phyloP scores from a whole-genome alignment of 2,113 vertebrate species.

The Caretta caretta region DNA sequence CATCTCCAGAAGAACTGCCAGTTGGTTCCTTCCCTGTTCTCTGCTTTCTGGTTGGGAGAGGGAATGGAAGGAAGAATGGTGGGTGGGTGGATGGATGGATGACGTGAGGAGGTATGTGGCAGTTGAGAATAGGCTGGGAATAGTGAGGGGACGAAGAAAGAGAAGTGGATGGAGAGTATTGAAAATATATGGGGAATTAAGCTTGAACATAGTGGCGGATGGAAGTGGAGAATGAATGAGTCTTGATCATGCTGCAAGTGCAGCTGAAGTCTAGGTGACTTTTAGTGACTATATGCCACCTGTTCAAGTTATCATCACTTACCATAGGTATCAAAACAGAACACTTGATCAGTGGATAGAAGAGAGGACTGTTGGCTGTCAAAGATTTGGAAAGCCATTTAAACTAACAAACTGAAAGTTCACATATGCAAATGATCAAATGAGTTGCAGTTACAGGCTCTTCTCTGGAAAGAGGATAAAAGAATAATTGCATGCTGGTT shows the following conservation, averaged over 20 bases:
- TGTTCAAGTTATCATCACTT: background rate
- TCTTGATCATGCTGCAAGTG: background rate
- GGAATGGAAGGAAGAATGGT: background rate
- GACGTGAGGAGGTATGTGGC: background rate
- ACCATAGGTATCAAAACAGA: background rate
- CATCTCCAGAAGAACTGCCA: background rate
- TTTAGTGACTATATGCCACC: background rate
- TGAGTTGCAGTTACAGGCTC: background rate
- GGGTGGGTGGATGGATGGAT: background rate
- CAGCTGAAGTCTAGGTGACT: background rate
- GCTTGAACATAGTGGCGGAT: fast-evolving
- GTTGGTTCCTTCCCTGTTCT: background rate
- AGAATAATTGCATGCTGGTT: background rate
- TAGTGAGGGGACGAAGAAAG: background rate
- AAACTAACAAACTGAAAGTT: background rate
- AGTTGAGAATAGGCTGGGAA: background rate
- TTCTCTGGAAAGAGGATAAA: background rate
- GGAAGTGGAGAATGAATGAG: background rate
- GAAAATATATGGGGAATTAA: background rate
- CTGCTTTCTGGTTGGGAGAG: background rate
- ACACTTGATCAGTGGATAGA: background rate
- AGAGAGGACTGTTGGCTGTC: background rate
- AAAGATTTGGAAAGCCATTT: background rate
- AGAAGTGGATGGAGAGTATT: background rate
- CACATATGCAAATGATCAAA: background rate